Base-by-base conservation (phyloP, 2,797 vertebrate genomes). In the Sparidentex hasta region DNA sequence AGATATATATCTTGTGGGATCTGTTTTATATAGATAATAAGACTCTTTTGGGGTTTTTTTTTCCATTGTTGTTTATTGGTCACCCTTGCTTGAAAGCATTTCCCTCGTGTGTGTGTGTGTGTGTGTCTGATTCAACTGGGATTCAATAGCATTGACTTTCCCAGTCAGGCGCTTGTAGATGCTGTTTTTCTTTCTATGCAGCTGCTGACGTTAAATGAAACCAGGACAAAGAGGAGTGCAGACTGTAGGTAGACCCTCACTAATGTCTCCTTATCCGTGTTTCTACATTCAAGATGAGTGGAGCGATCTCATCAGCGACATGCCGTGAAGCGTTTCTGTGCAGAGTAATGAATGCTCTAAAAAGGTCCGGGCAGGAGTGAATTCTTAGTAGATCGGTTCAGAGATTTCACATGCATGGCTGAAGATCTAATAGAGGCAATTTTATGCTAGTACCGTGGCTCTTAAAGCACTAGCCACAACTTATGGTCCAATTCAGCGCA, bases 361-460 rank as follows among this genome's bases (percentile, higher is more conserved):
- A 38, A 58, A 65, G 48, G 38, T 66, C 43, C 64, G 21, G 33
- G 58, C 50, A 38, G 44, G 29, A 62, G 70, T 6, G 61, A 65
- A 67, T 58, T 70, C 62, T 52, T 38, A 7, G 43, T 65, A 58
- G 66, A 74, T 67, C 65, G 75, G 73, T 58, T 57, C 46, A 75
- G 47, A 72, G 67, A 74, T 78, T 75, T 72, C 47, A 62, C 71
- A 72, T 23, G 71, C 80, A 47, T 65, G 81, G 21, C 69, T 72
- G 64, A n/a, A 43, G 21, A 66, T 65, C 25, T 80, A 84, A 84
- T 78, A 41, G 58, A 83, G 72, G 59, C 27, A 27, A 52, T 65
- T 77, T 71, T 46, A 62, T 66, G 73, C 46, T 56, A 17, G 56
- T 25, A 11, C 66, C 14, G 54, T 11, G 21, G 21, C 74, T 78